phyloP scores from a whole-genome alignment of 1,140 invertebrate genomes.

The Papilio polytes region DNA sequence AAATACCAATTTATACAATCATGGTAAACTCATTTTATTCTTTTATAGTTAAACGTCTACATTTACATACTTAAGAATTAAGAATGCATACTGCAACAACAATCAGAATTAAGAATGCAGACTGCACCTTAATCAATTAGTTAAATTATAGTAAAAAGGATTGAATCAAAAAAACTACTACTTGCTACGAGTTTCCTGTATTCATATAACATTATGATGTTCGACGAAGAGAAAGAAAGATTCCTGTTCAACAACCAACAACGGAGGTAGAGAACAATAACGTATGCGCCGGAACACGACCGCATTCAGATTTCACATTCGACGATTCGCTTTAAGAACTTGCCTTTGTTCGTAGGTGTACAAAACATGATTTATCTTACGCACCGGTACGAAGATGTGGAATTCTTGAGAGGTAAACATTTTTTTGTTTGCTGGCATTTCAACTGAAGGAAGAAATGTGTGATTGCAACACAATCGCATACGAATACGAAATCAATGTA shows the following conservation, averaged over 20 bases:
- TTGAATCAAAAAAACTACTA: too few species aligned
- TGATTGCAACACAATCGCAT: neutral
- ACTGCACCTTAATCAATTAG: too few species aligned
- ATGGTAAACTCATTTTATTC: too few species aligned
- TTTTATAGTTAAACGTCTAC: too few species aligned
- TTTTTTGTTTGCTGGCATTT: constrained; percentile 12
- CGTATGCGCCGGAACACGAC: neutral
- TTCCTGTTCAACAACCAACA: neutral
- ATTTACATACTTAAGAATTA: too few species aligned
- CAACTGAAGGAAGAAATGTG: neutral
- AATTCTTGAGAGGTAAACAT: constrained; percentile 26
- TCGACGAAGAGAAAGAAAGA: neutral
- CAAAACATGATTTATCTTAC: constrained; percentile 32
- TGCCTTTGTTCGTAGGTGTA: constrained; percentile 16
- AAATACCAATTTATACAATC: too few species aligned
- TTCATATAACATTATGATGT: too few species aligned
- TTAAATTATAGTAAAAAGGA: too few species aligned
- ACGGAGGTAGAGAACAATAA: neutral
- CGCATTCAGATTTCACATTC: constrained; percentile 26
- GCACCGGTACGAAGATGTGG: constrained; percentile 4
- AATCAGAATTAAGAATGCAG: too few species aligned
- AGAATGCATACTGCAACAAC: too few species aligned
- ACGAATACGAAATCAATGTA: neutral
- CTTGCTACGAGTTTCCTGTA: too few species aligned
- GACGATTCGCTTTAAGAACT: constrained; percentile 26